phyloP scores from a whole-genome alignment of 2,888 invertebrate species.

The Anthophora plumipes region DNA sequence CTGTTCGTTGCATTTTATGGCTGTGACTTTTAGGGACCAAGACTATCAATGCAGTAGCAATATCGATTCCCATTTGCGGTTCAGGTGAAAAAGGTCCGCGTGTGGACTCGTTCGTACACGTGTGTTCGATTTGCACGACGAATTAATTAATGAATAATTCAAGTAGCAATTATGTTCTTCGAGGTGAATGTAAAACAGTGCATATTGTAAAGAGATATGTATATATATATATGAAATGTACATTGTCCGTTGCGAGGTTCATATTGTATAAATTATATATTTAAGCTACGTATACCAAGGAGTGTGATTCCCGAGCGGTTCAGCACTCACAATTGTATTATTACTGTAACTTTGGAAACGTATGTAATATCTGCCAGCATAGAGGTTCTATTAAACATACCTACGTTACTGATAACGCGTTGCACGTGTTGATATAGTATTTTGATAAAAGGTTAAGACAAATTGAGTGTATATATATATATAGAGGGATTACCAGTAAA shows the following conservation, averaged over 20 bases:
- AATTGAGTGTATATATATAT: slow-evolving; percentile 40
- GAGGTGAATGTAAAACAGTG: slow-evolving; percentile 19
- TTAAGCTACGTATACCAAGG: slow-evolving; percentile 4
- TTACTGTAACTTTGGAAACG: slow-evolving; percentile 54
- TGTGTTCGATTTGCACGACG: slow-evolving; percentile 13
- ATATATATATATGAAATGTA: slow-evolving; percentile 31
- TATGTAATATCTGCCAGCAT: slow-evolving; percentile 26
- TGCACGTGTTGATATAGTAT: slow-evolving; percentile 70
- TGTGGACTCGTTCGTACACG: slow-evolving; percentile 26
- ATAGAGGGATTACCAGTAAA: slow-evolving; percentile 39
- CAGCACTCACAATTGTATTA: slow-evolving; percentile 57
- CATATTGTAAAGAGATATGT: slow-evolving; percentile 32
- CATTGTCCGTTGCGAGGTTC: slow-evolving; percentile 28
- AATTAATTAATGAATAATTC: slow-evolving; percentile 22
- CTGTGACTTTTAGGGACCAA: slow-evolving; percentile 85
- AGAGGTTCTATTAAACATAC: slow-evolving; percentile 51
- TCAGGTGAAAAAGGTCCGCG: slow-evolving; percentile 41
- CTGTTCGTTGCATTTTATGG: slow-evolving; percentile 84
- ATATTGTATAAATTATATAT: slow-evolving; percentile 32
- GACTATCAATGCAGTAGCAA: slow-evolving; percentile 66
- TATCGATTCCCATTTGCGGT: slow-evolving; percentile 17
- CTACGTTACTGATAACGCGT: slow-evolving; percentile 56
- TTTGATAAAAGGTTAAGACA: slow-evolving; percentile 70
- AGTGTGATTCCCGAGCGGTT: slow-evolving; percentile 44
- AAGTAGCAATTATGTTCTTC: slow-evolving; percentile 22